Conservation (phyloP, 2,888 invertebrate species). For the Leucania comma region DNA sequence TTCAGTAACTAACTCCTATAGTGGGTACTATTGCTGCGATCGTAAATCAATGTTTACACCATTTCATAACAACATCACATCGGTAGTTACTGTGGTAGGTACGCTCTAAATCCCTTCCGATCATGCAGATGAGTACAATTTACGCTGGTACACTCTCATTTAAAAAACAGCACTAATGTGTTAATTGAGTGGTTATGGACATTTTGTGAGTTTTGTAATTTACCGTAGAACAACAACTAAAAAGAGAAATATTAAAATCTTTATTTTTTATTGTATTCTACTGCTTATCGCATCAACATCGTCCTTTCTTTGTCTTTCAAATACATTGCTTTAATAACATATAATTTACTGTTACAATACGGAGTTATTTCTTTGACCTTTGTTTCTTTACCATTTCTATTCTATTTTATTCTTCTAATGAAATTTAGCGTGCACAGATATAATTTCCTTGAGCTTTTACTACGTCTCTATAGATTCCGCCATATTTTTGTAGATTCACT, state of each 20-base stretch:
- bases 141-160: too few relatives aligned
- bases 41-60: too few relatives aligned
- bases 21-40: too few relatives aligned
- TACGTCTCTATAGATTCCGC: background rate
- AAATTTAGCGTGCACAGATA: conserved; percentile 22
- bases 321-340: background rate
- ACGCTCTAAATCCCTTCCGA: too few relatives aligned
- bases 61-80: too few relatives aligned
- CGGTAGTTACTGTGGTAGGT: too few relatives aligned
- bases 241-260: background rate
- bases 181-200: too few relatives aligned
- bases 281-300: background rate
- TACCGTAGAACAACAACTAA: too few relatives aligned
- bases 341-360: conserved; percentile 1
- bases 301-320: conserved; percentile 10
- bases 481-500: conserved; percentile 23
- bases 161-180: too few relatives aligned
- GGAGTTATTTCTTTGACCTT: conserved; percentile 17
- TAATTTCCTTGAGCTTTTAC: conserved; percentile 8
- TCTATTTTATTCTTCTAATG: conserved; percentile 9
- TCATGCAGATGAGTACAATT: too few relatives aligned
- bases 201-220: too few relatives aligned
- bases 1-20: too few relatives aligned
- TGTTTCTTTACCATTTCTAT: conserved; percentile 1
- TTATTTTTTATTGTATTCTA: background rate